Evolutionary conservation across 2,888 invertebrate species (phyloP).

Genomic region (Lithodes maja): DNA sequence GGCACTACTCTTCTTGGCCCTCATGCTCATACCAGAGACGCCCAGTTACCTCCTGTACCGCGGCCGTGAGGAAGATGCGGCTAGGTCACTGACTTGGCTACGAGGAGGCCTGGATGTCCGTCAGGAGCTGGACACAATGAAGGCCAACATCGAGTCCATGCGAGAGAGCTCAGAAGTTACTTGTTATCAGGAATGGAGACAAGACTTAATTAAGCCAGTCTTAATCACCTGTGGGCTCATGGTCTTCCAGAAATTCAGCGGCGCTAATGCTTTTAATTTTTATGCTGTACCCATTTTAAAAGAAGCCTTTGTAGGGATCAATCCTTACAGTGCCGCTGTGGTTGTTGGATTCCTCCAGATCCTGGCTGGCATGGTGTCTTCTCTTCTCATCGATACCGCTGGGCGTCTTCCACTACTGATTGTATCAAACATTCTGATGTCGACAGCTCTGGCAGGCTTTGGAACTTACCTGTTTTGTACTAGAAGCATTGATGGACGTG

Average conservation of each 20-base stretch:
- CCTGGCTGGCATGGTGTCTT: slow-evolving; percentile 79
- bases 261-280: slow-evolving; percentile 89
- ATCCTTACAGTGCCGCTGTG: slow-evolving; percentile 88
- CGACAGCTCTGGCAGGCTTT: slow-evolving; percentile 87
- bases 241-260: slow-evolving; percentile 88
- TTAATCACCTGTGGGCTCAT: slow-evolving; percentile 90
- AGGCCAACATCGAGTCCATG: slow-evolving; percentile 79
- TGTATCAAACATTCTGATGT: slow-evolving; percentile 90
- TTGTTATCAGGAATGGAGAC: slow-evolving; percentile 74
- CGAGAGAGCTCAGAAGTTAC: slow-evolving; percentile 52
- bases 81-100: slow-evolving; percentile 85
- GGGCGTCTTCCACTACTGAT: slow-evolving; percentile 89
- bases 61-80: slow-evolving; percentile 84
- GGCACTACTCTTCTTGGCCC: slow-evolving; percentile 82
- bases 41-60: slow-evolving; percentile 88
- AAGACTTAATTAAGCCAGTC: slow-evolving; percentile 80
- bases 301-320: slow-evolving; percentile 87
- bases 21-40: slow-evolving; percentile 86
- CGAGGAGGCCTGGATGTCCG: slow-evolving; percentile 81
- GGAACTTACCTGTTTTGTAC: slow-evolving; percentile 88
- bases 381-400: slow-evolving; percentile 87
- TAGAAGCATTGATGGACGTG: slow-evolving; percentile 39
- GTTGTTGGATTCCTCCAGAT: slow-evolving; percentile 79
- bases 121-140: slow-evolving; percentile 83
- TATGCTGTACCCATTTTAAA: slow-evolving; percentile 91